A percentile compares a stretch with the other conserved stretches of the same genome.
These are phyloP conservation scores for Diabrotica balteata DNA, from an alignment of 2,888 invertebrate species.

Conservation along the genomic window DNA sequence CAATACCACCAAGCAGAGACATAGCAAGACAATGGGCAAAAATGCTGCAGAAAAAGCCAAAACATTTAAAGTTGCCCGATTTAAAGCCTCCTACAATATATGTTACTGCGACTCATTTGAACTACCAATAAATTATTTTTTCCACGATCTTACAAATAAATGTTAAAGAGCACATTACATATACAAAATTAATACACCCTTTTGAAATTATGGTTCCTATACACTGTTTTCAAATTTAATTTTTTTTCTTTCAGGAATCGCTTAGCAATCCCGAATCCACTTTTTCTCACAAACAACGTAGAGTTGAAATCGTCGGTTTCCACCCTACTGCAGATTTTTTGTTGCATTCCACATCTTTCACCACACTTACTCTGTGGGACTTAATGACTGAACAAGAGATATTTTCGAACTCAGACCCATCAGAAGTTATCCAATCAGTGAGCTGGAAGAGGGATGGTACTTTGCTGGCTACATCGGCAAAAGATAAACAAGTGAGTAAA, in stretches of 20 bases:
- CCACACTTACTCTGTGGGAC: constrained; percentile 86
- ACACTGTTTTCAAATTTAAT: too few relatives aligned
- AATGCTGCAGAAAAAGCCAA: too few relatives aligned
- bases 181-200: too few relatives aligned
- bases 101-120: too few relatives aligned
- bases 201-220: too few relatives aligned
- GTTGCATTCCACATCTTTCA: constrained; percentile 85
- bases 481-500: constrained; percentile 75
- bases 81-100: too few relatives aligned
- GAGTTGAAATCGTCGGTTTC: constrained; percentile 90
- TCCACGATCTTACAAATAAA: too few relatives aligned
- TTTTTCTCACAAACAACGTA: constrained; percentile 81
- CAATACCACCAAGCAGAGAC: too few relatives aligned
- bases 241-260: constrained; percentile 64
- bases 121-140: too few relatives aligned
- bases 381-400: constrained; percentile 81
- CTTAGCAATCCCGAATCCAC: constrained; percentile 80
- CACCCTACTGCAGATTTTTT: constrained; percentile 91
- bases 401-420: constrained; percentile 73
- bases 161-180: too few relatives aligned
- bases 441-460: constrained; percentile 91
- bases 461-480: constrained; percentile 84
- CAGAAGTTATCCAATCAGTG: constrained; percentile 87
- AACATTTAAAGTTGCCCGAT: too few relatives aligned
- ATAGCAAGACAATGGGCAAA: too few relatives aligned